A percentile compares a stretch with the other conserved stretches of the same genome.
Conservation (phyloP, 2,888 invertebrate genomes). For the Diaperis boleti region DNA sequence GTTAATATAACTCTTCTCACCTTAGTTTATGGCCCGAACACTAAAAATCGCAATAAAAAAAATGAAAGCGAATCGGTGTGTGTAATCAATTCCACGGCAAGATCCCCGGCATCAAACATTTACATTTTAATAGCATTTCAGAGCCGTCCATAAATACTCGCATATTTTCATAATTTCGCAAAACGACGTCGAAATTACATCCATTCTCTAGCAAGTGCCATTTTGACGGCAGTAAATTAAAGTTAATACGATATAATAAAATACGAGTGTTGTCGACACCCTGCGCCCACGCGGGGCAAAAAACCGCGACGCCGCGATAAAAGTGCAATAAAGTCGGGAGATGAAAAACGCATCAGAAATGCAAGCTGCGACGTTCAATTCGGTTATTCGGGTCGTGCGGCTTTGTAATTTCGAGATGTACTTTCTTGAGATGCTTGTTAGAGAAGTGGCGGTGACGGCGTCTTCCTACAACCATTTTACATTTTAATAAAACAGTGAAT, state of each 20-base stretch:
- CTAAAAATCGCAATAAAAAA: constrained; percentile 11
- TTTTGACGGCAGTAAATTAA: constrained; percentile 10
- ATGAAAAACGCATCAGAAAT: constrained; percentile 12
- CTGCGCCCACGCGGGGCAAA: background rate
- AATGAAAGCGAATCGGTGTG: constrained; percentile 13
- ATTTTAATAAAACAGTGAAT: constrained; percentile 52
- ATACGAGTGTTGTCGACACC: background rate
- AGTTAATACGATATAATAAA: background rate
- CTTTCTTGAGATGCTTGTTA: constrained; percentile 47
- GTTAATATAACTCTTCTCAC: constrained; percentile 19
- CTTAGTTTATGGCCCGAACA: constrained; percentile 19
- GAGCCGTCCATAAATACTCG: constrained; percentile 31
- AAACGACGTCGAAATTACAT: constrained; percentile 6
- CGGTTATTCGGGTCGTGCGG: constrained; percentile 44
- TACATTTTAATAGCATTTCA: constrained; percentile 37
- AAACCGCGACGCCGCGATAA: background rate
- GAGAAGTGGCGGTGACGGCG: constrained; percentile 18
- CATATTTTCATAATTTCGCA: constrained; percentile 31
- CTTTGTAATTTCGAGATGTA: constrained; percentile 45
- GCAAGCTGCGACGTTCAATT: constrained; percentile 27
- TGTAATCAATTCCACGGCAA: constrained; percentile 17
- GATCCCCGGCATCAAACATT: constrained; percentile 19
- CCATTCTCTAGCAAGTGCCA: background rate
- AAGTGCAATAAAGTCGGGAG: constrained; percentile 4
- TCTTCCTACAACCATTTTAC: constrained; percentile 50